Base-by-base conservation (phyloP, 2,797 vertebrate species). In the Scolopax rusticola region DNA sequence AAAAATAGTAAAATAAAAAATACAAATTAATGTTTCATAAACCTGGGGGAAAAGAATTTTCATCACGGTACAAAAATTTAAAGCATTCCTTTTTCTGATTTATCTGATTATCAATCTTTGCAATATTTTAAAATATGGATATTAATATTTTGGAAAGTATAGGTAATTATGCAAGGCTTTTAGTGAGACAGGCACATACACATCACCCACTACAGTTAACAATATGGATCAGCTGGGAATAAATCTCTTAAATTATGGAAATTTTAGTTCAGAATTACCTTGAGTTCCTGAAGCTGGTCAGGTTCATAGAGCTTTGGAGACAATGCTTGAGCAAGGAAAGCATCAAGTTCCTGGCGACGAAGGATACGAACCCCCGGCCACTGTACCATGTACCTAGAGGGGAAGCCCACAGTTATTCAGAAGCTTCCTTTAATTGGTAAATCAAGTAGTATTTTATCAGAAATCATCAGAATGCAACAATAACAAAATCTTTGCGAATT, bases 281-380 rank as follows among this genome's bases (percentile, higher is more conserved):
- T 99, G 95, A 99, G 99, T 97, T 99, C 99, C 98, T 99, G 99
- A 95, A 99, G 99, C 98, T 99, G 99, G 97, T 99, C 99, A 95
- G 99, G 99, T 97, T 99, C 99, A 97, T 99, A 99, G 96, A 99
- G 99, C 98, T 99, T 99, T 98, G 99, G 98, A 98, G 99, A 99
- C 98, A 99, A 98, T 17, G 99, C 99, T 94, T 99, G 99, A 97
- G 99, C 99, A 98, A 99, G 98, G 98, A 99, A 99, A 97, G 99
- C 99, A 93, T 99, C 99, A 64, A 99, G 99, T 97, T 99, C 99
- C 96, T 99, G 99, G 97, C 99, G 99, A 97, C 99, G 99, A 97
- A 99, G 99, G 96, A 99, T 99, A 98, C 99, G 98, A 97, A 99
- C 98, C 97, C 99, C 99, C 6, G 99, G 99, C 99, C 99, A 99